These are phyloP conservation scores for Bettongia penicillata DNA, from an alignment of 2,113 vertebrate species.

Conservation along the genomic window DNA sequence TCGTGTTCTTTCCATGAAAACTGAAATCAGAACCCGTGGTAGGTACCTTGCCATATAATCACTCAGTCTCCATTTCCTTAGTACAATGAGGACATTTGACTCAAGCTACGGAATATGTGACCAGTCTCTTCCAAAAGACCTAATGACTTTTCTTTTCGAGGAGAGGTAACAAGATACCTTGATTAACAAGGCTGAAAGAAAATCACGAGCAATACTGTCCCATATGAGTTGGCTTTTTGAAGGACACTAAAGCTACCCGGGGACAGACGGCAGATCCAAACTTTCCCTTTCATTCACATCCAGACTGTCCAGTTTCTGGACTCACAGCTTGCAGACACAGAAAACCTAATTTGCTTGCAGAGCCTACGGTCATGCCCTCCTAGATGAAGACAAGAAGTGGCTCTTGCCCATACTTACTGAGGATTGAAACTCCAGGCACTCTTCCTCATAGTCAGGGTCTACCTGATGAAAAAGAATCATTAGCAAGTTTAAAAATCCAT, in stretches of 20 bases:
- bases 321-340: background rate
- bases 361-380: constrained; percentile 72
- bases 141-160: background rate
- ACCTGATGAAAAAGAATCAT: constrained; percentile 90
- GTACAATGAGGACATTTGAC: background rate
- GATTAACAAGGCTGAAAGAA: background rate
- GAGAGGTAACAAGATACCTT: background rate
- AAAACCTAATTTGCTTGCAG: constrained; percentile 33
- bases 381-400: constrained; percentile 69
- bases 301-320: constrained; percentile 37
- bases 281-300: background rate
- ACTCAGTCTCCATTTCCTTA: background rate
- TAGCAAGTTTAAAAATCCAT: constrained; percentile 85
- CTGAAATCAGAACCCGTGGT: background rate
- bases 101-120: background rate
- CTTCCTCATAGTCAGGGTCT: constrained; percentile 96
- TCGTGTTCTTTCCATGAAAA: background rate
- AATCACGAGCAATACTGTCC: background rate
- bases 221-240: background rate
- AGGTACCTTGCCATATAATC: background rate
- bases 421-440: constrained; percentile 93
- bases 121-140: background rate
- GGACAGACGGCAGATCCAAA: background rate
- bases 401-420: constrained; percentile 91
- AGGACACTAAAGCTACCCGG: background rate